These are phyloP conservation scores for Caenorhabditis sp. DNA, from an alignment of 2,888 invertebrate species.

Conservation along the genomic window DNA sequence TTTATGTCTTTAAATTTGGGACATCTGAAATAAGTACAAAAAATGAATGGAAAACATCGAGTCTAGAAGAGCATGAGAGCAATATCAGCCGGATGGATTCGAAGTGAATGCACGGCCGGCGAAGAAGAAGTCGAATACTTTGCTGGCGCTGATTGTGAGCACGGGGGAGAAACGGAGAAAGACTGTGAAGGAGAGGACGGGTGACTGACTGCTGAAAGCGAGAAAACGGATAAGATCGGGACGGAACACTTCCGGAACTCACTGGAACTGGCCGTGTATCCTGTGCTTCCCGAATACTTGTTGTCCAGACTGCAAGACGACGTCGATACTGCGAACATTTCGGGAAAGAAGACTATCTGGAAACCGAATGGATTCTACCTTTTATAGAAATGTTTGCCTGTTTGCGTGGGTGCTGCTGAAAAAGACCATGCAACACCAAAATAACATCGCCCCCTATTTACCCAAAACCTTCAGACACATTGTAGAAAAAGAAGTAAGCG, in stretches of 20 bases:
- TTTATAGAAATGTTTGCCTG: slow-evolving; percentile 2
- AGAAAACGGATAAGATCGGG: background rate
- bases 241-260: background rate
- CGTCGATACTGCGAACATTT: slow-evolving; percentile 6
- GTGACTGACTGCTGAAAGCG: background rate
- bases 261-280: background rate
- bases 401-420: slow-evolving; percentile 12
- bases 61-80: slow-evolving; percentile 41
- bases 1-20: no score
- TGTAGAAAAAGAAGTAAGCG: background rate
- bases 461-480: slow-evolving; percentile 8
- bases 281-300: background rate
- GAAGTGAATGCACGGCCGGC: background rate
- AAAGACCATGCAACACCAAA: background rate
- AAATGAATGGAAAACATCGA: background rate
- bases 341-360: background rate
- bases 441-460: slow-evolving; percentile 5
- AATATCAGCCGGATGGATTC: slow-evolving; percentile 39
- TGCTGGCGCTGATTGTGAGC: slow-evolving; percentile 23
- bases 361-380: background rate
- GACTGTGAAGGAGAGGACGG: background rate
- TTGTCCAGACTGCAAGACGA: background rate
- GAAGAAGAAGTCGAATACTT: background rate
- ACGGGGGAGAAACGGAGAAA: slow-evolving; percentile 2
- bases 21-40: background rate